Percentiles rank a stretch among this genome's conserved stretches.
Conservation (phyloP, 2,797 vertebrate species). For the Chloroceryle amazona region DNA sequence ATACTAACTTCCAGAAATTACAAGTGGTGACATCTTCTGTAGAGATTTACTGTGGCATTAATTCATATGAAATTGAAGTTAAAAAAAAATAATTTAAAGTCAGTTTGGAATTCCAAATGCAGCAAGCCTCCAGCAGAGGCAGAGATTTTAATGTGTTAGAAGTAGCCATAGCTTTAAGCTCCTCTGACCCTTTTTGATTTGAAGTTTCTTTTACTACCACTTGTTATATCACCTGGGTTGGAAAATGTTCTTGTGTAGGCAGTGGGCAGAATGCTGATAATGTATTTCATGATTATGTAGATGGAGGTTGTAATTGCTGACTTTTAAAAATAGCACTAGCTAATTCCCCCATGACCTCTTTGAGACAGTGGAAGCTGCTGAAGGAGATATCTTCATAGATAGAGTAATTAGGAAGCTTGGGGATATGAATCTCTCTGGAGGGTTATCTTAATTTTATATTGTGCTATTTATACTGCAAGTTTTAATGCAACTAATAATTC, state of each 20-base stretch:
- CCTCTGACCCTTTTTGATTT: constrained; percentile 46
- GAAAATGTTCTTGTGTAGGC: constrained; percentile 15
- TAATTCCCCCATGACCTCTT: constrained; percentile 47
- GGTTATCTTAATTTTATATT: constrained; percentile 13
- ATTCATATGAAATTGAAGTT: neutral
- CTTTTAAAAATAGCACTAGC: constrained; percentile 46
- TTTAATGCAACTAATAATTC: constrained; percentile 50
- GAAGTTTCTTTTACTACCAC: constrained; percentile 38
- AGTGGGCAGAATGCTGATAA: constrained; percentile 46
- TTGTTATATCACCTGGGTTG: constrained; percentile 14
- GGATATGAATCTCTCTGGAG: neutral
- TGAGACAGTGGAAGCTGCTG: constrained; percentile 36
- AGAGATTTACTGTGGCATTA: neutral
- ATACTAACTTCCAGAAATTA: neutral
- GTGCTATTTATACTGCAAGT: neutral
- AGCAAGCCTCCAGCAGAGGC: neutral
- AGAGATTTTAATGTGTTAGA: constrained; percentile 10
- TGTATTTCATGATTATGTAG: constrained; percentile 59
- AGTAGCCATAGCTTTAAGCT: constrained; percentile 23
- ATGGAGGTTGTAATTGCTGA: constrained; percentile 57
- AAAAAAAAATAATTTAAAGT: neutral
- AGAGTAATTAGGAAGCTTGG: constrained; percentile 1
- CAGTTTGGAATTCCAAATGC: neutral
- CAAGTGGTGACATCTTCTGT: neutral
- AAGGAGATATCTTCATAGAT: constrained; percentile 27